These are phyloP conservation scores for Allygus modestus DNA, from an alignment of 2,888 invertebrate genomes.

Conservation along the genomic window DNA sequence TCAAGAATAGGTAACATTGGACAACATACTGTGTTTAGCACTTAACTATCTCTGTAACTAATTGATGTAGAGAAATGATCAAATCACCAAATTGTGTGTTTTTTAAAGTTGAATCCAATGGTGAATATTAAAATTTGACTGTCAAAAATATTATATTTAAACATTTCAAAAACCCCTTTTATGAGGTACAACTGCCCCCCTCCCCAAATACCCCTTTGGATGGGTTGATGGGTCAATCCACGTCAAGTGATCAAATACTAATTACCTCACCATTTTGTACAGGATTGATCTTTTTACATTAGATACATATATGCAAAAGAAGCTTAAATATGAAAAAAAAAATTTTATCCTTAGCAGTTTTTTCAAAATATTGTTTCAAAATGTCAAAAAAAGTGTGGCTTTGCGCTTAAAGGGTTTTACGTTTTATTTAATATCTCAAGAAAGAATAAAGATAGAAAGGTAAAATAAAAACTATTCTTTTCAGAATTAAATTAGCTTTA, in stretches of 20 bases:
- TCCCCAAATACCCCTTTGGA: too few relatives aligned
- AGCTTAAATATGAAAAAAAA: constrained; percentile 50
- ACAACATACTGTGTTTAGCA: too few relatives aligned
- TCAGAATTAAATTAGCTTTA: constrained; percentile 52
- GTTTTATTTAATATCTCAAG: constrained; percentile 38
- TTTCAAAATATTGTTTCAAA: constrained; percentile 18
- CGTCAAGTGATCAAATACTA: constrained; percentile 24
- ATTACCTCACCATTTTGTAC: constrained; percentile 46
- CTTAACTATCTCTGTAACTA: too few relatives aligned
- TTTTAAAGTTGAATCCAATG: too few relatives aligned
- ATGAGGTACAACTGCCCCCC: too few relatives aligned
- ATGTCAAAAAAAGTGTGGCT: constrained; percentile 28
- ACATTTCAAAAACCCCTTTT: too few relatives aligned
- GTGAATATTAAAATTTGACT: too few relatives aligned
- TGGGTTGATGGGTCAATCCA: constrained; percentile 36
- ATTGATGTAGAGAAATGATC: too few relatives aligned
- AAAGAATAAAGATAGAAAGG: constrained; percentile 44
- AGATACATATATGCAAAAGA: constrained; percentile 35
- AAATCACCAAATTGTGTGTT: too few relatives aligned
- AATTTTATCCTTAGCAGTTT: constrained; percentile 16
- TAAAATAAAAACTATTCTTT: constrained; percentile 42
- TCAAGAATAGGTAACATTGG: too few relatives aligned
- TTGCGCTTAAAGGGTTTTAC: background rate
- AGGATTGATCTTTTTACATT: constrained; percentile 48
- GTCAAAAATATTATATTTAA: too few relatives aligned